Evolutionary conservation across 1,140 invertebrate genomes (phyloP), one percentile per base, ranked within the genome.

Genomic region (Danaus plexippus): DNA sequence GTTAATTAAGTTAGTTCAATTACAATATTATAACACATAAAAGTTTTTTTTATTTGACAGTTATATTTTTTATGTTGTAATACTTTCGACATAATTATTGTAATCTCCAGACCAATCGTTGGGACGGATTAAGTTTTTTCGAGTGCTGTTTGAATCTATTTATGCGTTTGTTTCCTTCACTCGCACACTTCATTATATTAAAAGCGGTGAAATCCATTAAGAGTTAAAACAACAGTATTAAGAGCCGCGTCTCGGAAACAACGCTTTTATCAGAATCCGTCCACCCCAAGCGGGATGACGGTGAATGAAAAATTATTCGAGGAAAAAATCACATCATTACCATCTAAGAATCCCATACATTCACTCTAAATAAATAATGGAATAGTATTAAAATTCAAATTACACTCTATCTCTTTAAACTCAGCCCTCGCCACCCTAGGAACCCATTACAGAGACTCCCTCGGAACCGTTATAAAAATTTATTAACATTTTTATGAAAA

Each of bases 351-450:
- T 60, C 54, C 56, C 53, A 76, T 71, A 66, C 70, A 72, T 76
- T 75, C 64, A 69, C 71, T 80, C 69, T 74, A 77, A 75, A 78
- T 81, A 80, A 78, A 78, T 75, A 82, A 82, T 79, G 71, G 67
- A 58, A 56, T 56, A 54, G 68, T 73, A 73, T 73, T 77, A 79
- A 72, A 73, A 77, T 79, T 77, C 66, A 77, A 80, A 80, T 81
- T 76, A 72, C 61, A 63, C 64, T 70, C 66, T 70, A 80, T 75
- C 72, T 71, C 53, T 67, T 72, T 74, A 77, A 73, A 66, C 60
- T 54, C 61, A 43, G 59, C 69, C 64, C 64, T 62, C 49, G 67
- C 64, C 66, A 63, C 53, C 71, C 65, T 79, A 74, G 73, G 73
- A 74, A 77, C 79, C 76, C 71, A 80, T 78, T 59, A 54, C 52